Base-by-base conservation (phyloP, 2,113 vertebrate genomes). In the Thamnophis sirtalis region DNA sequence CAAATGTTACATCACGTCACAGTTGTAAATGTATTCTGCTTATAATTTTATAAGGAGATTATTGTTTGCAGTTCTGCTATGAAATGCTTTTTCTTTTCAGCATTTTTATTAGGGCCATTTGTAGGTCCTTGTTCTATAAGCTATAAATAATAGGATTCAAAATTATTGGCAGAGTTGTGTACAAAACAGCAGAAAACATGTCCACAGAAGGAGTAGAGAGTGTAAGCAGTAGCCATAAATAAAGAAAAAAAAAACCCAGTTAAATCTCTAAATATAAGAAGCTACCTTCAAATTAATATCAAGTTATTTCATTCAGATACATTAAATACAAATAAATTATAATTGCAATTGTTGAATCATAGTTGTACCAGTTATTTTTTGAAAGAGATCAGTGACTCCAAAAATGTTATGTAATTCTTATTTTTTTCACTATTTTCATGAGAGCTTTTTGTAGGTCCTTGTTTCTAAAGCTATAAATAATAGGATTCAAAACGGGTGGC, bases 381-480 rank as follows among this genome's bases (percentile, higher is more conserved):
- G 1, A 43, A 43, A 43, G 43, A 43, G 43, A 43, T 43, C 43
- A 43, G 43, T 43, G 43, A 43, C 43, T 43, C 2, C 43, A 43
- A 43, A 43, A 43, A 43, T n/a, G 28, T 4, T 28, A 68, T 33
- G 28, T 15, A 68, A 15, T 15, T 4, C 11, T 5, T n/a, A n/a
- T 50, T 26, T 1, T 50, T 86, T 86, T 86, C 24, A 26, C 4
- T 6, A 91, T 87, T 68, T 87, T 91, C 21, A n/a, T 26, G 55
- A 87, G 1, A 51, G 49, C 85, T 4, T 4, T 5, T 53, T 87
- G 85, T 49, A 91, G 87, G 1, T 87, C 49, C 21, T 53, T 91
- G 21, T 91, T 91, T 13, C 91, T 87, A 9, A 91, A 22, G n/a
- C 85, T 68, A 43, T 91, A 91, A 21, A 91, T 91, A 0, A 91